phyloP scores from a whole-genome alignment of 2,113 vertebrate genomes.

The Ariopsis seemanni region DNA sequence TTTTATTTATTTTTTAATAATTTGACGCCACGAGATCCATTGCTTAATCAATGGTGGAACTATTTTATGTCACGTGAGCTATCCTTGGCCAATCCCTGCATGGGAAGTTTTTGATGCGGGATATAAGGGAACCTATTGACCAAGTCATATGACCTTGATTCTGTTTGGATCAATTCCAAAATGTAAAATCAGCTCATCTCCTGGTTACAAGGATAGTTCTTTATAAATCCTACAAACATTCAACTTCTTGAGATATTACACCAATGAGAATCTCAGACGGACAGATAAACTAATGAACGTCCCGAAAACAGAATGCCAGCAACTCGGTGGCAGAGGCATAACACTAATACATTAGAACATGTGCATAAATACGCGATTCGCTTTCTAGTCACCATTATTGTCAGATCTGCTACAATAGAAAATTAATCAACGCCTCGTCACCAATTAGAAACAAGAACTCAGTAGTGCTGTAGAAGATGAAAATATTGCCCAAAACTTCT shows the following conservation, averaged over 20 bases:
- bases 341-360: background rate
- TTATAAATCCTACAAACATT: no score
- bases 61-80: no score
- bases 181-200: background rate
- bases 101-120: no score
- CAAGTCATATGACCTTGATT: background rate
- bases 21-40: no score
- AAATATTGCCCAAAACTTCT: background rate
- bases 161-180: background rate
- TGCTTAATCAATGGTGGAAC: no score
- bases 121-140: background rate
- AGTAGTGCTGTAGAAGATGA: background rate
- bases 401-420: background rate
- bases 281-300: background rate
- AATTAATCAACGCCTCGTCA: background rate
- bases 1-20: no score
- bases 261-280: background rate
- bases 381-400: background rate
- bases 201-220: background rate
- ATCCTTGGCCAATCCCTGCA: no score
- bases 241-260: no score
- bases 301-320: background rate
- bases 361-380: background rate
- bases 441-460: background rate
- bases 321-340: background rate